Percentiles rank a stretch among this genome's conserved stretches.
Conservation (phyloP, 2,113 vertebrate species). For the Morone chrysops region DNA sequence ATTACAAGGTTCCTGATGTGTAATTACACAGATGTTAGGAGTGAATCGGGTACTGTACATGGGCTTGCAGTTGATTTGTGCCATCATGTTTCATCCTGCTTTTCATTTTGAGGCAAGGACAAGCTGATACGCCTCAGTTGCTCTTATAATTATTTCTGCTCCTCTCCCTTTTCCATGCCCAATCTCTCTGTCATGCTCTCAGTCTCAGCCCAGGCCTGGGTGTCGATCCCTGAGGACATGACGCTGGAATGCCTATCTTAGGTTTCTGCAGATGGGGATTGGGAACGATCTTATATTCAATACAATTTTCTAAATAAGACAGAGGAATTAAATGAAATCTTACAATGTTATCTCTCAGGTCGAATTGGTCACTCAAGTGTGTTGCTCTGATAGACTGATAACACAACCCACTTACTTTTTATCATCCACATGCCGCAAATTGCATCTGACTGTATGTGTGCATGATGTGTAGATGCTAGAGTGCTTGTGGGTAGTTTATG, state of each 20-base stretch:
- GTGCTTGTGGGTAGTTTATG: slow-evolving; percentile 35
- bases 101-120: slow-evolving; percentile 79
- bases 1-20: slow-evolving; percentile 58
- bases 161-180: slow-evolving; percentile 73
- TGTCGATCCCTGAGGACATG: slow-evolving; percentile 72
- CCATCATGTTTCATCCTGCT: slow-evolving; percentile 74
- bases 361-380: slow-evolving; percentile 65
- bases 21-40: slow-evolving; percentile 78
- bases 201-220: slow-evolving; percentile 52
- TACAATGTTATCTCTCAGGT: slow-evolving; percentile 65
- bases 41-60: slow-evolving; percentile 70
- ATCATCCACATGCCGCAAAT: slow-evolving; percentile 50
- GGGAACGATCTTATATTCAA: slow-evolving; percentile 63
- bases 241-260: slow-evolving; percentile 61
- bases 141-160: slow-evolving; percentile 83
- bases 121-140: slow-evolving; percentile 76
- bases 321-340: slow-evolving; percentile 72
- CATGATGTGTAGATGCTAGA: slow-evolving; percentile 40
- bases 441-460: slow-evolving; percentile 49
- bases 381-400: slow-evolving; percentile 63
- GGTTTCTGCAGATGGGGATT: slow-evolving; percentile 54
- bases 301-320: slow-evolving; percentile 73
- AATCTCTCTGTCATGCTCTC: slow-evolving; percentile 65
- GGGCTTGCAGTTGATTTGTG: slow-evolving; percentile 64
- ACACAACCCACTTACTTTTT: slow-evolving; percentile 58